A percentile compares a stretch with the other conserved stretches of the same genome.
Evolutionary conservation across 2,888 invertebrate genomes (phyloP).

Genomic region (Rhogogaster chlorosoma): DNA sequence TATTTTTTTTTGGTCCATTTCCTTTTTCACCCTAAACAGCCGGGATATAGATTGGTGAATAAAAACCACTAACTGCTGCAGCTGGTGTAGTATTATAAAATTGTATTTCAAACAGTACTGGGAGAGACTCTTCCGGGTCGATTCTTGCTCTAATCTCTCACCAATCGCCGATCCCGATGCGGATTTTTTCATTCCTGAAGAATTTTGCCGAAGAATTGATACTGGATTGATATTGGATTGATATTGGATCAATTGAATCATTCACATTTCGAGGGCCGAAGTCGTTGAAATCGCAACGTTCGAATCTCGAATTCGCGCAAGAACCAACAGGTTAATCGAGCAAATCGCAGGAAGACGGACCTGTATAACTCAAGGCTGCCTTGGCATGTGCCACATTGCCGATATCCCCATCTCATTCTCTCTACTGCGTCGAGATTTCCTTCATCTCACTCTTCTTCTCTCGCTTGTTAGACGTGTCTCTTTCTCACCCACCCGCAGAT

Average conservation of each 20-base stretch:
- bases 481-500: constrained; percentile 11
- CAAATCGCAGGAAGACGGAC: constrained; percentile 47
- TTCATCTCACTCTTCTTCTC: constrained; percentile 38
- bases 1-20: background rate
- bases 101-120: background rate
- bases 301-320: background rate
- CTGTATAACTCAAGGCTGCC: constrained; percentile 45
- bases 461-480: constrained; percentile 49
- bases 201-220: background rate
- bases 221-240: too few relatives aligned
- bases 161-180: background rate
- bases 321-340: constrained; percentile 46
- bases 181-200: background rate
- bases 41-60: background rate
- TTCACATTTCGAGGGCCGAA: background rate
- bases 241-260: too few relatives aligned
- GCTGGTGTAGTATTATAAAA: background rate
- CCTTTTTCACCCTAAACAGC: background rate
- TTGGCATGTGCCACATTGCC: constrained; percentile 53
- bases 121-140: background rate
- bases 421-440: constrained; percentile 50
- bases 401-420: constrained; percentile 45
- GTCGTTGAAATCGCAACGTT: background rate
- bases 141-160: background rate
- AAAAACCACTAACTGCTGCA: background rate